Conservation (phyloP, 2,888 invertebrate species). For the Penaeus monodon region DNA sequence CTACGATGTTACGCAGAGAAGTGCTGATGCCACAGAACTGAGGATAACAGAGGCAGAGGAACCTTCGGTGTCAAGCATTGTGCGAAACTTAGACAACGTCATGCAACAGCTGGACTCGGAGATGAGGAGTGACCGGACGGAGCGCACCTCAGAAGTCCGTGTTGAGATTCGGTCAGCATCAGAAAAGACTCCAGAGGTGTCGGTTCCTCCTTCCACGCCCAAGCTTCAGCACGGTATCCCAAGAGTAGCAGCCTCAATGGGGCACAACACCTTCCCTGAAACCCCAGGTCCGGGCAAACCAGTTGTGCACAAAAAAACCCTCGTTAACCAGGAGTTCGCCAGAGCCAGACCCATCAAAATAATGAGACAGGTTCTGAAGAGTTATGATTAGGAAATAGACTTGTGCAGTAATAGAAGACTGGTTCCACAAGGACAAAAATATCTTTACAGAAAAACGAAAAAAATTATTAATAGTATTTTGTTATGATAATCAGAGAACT, state of each 20-base stretch:
- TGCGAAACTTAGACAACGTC: constrained; percentile 59
- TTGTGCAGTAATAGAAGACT: background rate
- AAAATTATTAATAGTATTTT: background rate
- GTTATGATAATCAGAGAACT: too few species aligned
- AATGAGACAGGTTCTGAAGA: background rate
- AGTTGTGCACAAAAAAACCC: constrained; percentile 80
- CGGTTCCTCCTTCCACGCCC: constrained; percentile 75
- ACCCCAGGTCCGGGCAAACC: constrained; percentile 86
- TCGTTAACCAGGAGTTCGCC: constrained; percentile 70
- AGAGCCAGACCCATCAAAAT: constrained; percentile 59
- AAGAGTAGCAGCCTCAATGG: constrained; percentile 67
- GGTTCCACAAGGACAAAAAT: background rate
- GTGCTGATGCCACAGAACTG: constrained; percentile 66
- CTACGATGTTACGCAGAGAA: constrained; percentile 64
- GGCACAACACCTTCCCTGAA: constrained; percentile 69
- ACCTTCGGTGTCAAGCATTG: constrained; percentile 58
- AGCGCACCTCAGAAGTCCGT: constrained; percentile 57
- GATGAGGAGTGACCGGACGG: constrained; percentile 46
- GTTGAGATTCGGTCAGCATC: constrained; percentile 58
- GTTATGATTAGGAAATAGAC: background rate
- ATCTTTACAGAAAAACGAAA: background rate
- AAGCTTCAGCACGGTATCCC: constrained; percentile 77
- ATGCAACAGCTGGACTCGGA: constrained; percentile 53
- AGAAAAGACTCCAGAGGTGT: constrained; percentile 34
- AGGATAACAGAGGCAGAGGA: constrained; percentile 62